Base-by-base conservation (phyloP, 2,797 vertebrate genomes). In the Eutrigla gurnardus region DNA sequence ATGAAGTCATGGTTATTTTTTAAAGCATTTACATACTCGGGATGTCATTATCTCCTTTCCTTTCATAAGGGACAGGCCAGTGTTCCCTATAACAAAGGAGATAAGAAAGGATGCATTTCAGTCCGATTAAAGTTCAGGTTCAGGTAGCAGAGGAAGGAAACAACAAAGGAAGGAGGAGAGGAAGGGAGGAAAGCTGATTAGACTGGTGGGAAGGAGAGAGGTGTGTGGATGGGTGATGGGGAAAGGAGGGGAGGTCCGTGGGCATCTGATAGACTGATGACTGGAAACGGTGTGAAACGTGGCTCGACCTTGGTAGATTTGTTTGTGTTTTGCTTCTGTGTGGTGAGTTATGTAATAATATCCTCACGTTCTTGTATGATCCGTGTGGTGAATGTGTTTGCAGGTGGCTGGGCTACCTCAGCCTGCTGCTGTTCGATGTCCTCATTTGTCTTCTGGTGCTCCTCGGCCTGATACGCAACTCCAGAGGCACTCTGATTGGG, bases 381-480 rank as follows among this genome's bases (percentile, higher is more conserved):
- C 5, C 18, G 35, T 47, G 0, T 76, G 50, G 25, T 25, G 25
- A 25, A 25, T 80, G 3, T 66, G 2, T 74, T 47, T 60, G 11
- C 91, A 98, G 97, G 91, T 98, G 97, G 97, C 89, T 98, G 90
- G 97, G 95, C 3, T 98, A 98, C 81, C 88, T 98, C 43, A 93
- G 96, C 49, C 89, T 98, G 70, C 95, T 98, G 63, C 93, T 98
- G 62, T 96, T 98, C 7, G 94, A 98, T 4, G 97, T 98, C 2
- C 93, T 97, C 80, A 97, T 98, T 70, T 98, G 97, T 87, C 94
- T 98, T 61, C 94, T 98, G 90, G 97, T 97, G 88, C 95, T 98
- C 15, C 96, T 97, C 0, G 97, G 97, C 32, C 95, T 98, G 73
- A 98, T 98, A 57, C 96, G 97, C 37, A 98, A 97, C 94, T 98